Base-by-base conservation (phyloP, 2,797 vertebrate species). In the Sebastes matsubarae region DNA sequence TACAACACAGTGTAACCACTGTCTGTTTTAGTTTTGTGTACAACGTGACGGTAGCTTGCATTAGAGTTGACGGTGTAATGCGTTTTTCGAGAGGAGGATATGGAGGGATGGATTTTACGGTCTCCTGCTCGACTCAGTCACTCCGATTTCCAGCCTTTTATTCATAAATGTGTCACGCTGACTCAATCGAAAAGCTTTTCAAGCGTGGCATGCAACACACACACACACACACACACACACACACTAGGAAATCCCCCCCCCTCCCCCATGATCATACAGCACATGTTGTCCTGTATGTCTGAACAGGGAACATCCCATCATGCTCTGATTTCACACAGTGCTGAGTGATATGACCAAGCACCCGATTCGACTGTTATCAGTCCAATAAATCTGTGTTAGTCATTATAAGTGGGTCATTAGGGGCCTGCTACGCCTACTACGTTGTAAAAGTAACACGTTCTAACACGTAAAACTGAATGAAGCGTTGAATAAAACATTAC, bases 161-260 rank as follows among this genome's bases (percentile, higher is more conserved):
- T 68, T 79, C 75, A 64, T 63, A 36, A 77, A 80, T 29, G 58
- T 85, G 82, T 85, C 73, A 67, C 60, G 50, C 3, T 59, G 80
- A 81, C 29, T 83, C 52, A 52, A 11, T 85, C 30, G 12, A 52
- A 84, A 71, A 76, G 67, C 52, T 64, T 50, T 25, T 78, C n/a
- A 36, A 38, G 69, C 30, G 0, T 54, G 63, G 2, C 70, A 12
- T 18, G 13, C 30, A 64, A 34, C 1, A 22, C 55, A 12, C 65
- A 34, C 1, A 22, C 55, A 12, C 64, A n/a, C 54, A 11, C 14
- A 22, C 24, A 46, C 57, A 42, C 7, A 77, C 24, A 63, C 34
- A 68, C 61, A 59, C 50, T 8, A 1, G 8, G 5, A 38, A n/a
- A 69, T 50, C 54, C 4, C 54, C 30, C 27, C 24, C 5, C 20